Percentiles rank a stretch among this genome's conserved stretches.
Evolutionary conservation across 2,888 invertebrate species (phyloP).

Genomic region (Cryptophagus acutangulus): DNA sequence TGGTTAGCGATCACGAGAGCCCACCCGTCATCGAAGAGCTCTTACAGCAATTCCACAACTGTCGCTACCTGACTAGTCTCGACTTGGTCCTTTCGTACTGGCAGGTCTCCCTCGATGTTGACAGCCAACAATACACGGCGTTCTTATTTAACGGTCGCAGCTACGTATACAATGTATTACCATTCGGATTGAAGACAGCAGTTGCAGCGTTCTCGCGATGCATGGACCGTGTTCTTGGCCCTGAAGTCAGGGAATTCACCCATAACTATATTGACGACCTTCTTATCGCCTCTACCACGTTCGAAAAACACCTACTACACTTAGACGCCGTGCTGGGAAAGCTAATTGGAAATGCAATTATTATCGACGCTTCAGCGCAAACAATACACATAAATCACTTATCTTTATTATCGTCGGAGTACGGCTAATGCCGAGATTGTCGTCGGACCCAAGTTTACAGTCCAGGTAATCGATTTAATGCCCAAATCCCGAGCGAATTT

Average conservation of each 20-base stretch:
- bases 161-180: conserved; percentile 1
- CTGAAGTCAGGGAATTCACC: background rate
- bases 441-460: no score
- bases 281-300: background rate
- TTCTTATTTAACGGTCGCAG: conserved; percentile 6
- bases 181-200: background rate
- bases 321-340: background rate
- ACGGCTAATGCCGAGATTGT: no score
- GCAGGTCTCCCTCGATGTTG: background rate
- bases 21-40: conserved; percentile 5
- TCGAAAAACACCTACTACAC: background rate
- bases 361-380: no score
- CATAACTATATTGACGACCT: background rate
- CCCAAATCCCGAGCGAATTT: no score
- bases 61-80: background rate
- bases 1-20: conserved; percentile 1
- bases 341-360: no score
- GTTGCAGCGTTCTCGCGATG: background rate
- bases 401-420: no score
- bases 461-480: no score
- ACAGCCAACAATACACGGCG: background rate
- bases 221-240: background rate
- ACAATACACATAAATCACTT: no score
- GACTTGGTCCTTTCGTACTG: background rate
- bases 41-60: background rate